Evolutionary conservation across 92 coral and sea anemone species (phyloP).

Genomic region (Zoanthus sansibaricus): DNA sequence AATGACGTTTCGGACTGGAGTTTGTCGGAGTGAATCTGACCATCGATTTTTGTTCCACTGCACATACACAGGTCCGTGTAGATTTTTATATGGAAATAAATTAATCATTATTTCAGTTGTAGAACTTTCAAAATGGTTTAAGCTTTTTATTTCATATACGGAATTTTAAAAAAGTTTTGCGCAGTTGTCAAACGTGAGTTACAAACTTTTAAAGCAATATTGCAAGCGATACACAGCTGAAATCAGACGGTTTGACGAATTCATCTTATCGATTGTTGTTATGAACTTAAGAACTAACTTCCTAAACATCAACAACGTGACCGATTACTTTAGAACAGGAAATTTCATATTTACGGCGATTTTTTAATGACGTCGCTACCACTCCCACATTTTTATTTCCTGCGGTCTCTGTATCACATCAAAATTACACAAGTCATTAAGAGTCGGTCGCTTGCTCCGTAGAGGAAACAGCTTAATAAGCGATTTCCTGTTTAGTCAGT

Average conservation of each 20-base stretch:
- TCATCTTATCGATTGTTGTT: not conserved
- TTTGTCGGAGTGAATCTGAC: too few species aligned
- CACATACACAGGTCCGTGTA: too few species aligned
- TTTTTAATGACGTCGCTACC: slow-evolving; percentile 7
- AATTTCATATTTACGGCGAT: slow-evolving; percentile 5
- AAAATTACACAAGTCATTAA: not conserved
- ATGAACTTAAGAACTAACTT: not conserved
- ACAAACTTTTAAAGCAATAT: too few species aligned
- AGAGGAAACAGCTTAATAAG: slow-evolving; percentile 9
- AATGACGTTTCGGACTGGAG: too few species aligned
- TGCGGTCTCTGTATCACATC: not conserved
- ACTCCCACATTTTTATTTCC: slow-evolving; percentile 23
- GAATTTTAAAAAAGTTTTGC: too few species aligned
- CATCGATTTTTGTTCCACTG: too few species aligned
- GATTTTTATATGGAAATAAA: too few species aligned
- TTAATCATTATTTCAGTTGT: too few species aligned
- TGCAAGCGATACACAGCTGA: not conserved
- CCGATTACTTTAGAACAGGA: not conserved
- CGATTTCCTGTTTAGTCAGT: slow-evolving; percentile 23
- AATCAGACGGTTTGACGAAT: not conserved
- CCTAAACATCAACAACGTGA: not conserved
- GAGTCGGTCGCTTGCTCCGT: slow-evolving; percentile 15
- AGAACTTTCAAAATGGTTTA: too few species aligned
- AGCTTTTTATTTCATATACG: too few species aligned
- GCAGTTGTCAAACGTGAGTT: too few species aligned